phyloP scores from a whole-genome alignment of 1,140 invertebrate genomes.

The Meloidogyne exigua region DNA sequence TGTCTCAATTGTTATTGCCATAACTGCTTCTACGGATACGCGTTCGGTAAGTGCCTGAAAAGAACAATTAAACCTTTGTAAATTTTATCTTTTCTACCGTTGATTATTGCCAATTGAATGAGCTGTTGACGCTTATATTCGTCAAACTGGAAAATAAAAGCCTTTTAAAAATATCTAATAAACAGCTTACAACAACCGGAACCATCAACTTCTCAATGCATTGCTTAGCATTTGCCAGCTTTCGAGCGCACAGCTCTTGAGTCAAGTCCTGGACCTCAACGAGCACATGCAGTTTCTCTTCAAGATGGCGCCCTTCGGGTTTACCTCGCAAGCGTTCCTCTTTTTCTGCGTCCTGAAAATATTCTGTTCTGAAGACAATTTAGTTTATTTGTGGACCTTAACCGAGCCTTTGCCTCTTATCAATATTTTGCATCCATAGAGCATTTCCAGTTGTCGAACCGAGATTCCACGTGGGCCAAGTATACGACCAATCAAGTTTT shows the following conservation, averaged over 20 bases:
- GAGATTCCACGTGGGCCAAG: conserved; percentile 96
- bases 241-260: conserved; percentile 29
- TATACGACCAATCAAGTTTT: conserved; percentile 95
- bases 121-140: conserved; percentile 54
- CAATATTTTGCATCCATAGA: conserved; percentile 99
- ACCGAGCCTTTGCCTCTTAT: conserved; percentile 96
- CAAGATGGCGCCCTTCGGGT: conserved; percentile 98
- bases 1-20: background rate
- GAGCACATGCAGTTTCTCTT: conserved; percentile 94
- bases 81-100: conserved; percentile 29
- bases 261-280: conserved; percentile 66
- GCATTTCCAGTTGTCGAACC: conserved; percentile 95
- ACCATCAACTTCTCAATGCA: conserved; percentile 17
- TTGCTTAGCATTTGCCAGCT: conserved; percentile 31
- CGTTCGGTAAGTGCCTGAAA: background rate
- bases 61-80: background rate
- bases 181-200: background rate
- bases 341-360: conserved; percentile 27
- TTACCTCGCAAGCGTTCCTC: conserved; percentile 71
- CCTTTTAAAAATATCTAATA: background rate
- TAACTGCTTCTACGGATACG: conserved; percentile 3
- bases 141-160: conserved; percentile 42
- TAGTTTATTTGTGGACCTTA: conserved; percentile 16
- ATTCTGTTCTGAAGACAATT: background rate
- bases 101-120: conserved; percentile 49